phyloP scores from a whole-genome alignment of 2,888 invertebrate species.

The Lysandra coridon region DNA sequence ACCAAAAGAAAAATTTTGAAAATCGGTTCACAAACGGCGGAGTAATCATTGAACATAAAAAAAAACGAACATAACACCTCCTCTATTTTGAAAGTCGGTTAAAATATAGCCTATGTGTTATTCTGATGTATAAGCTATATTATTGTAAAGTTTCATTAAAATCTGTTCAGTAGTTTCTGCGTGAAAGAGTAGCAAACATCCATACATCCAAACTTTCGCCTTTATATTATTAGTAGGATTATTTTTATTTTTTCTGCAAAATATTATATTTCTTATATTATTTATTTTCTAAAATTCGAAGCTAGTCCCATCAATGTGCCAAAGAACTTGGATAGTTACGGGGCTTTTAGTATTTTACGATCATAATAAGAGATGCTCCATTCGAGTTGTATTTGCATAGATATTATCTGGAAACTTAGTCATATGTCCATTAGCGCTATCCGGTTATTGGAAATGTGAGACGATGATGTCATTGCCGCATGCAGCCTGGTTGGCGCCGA shows the following conservation, averaged over 20 bases:
- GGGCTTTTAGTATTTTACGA: slow-evolving; percentile 6
- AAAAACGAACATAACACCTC: too few relatives aligned
- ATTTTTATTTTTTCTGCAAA: background rate
- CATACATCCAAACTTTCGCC: too few relatives aligned
- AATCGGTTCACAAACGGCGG: too few relatives aligned
- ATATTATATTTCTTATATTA: background rate
- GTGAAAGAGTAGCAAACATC: too few relatives aligned
- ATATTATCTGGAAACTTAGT: slow-evolving; percentile 12
- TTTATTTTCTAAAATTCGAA: background rate
- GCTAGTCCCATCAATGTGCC: background rate
- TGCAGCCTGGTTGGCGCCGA: slow-evolving; percentile 17
- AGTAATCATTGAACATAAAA: too few relatives aligned
- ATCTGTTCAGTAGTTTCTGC: too few relatives aligned
- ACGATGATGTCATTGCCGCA: slow-evolving; percentile 9
- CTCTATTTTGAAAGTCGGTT: too few relatives aligned
- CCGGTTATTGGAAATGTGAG: slow-evolving; percentile 25
- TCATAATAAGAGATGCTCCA: background rate
- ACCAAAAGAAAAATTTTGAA: too few relatives aligned
- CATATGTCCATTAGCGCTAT: background rate
- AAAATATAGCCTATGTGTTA: too few relatives aligned
- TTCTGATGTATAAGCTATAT: too few relatives aligned
- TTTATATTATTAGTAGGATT: too few relatives aligned
- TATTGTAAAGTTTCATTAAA: too few relatives aligned
- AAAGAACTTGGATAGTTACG: slow-evolving; percentile 2
- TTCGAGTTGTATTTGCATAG: slow-evolving; percentile 14